Conservation (phyloP, 2,888 invertebrate genomes). For the Melipona bicolor region DNA sequence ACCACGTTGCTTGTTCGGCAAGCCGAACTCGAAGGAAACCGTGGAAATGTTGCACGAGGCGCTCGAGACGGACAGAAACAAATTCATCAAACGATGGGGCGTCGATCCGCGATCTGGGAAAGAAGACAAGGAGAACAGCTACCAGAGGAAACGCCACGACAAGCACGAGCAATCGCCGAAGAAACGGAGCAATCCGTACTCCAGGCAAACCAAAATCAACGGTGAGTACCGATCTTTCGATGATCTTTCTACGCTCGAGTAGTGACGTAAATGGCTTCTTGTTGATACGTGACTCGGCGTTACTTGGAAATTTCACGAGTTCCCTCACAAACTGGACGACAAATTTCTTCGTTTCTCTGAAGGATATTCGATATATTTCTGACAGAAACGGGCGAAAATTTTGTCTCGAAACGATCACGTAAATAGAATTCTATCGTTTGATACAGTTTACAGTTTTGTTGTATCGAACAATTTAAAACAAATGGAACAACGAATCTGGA, state of each 20-base stretch:
- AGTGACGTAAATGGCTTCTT: neutral
- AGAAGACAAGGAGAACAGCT: constrained; percentile 80
- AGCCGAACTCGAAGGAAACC: constrained; percentile 87
- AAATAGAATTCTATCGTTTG: neutral
- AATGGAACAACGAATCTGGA: neutral
- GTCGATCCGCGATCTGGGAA: constrained; percentile 83
- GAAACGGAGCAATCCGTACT: constrained; percentile 77
- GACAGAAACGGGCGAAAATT: neutral
- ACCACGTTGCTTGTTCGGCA: constrained; percentile 86
- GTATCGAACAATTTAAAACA: too few species aligned
- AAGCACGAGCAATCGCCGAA: constrained; percentile 75
- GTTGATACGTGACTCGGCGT: constrained; percentile 14
- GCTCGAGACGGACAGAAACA: constrained; percentile 86
- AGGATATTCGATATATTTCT: neutral
- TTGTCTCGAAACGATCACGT: accelerated
- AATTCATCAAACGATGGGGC: constrained; percentile 87
- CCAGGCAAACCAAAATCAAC: constrained; percentile 80
- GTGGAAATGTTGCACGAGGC: constrained; percentile 87
- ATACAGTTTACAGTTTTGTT: neutral
- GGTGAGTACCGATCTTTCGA: constrained; percentile 71
- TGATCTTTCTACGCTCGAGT: neutral
- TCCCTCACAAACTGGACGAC: too few species aligned
- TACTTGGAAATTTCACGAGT: neutral
- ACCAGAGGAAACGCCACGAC: constrained; percentile 69
- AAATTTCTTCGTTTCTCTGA: too few species aligned